These are phyloP conservation scores for Muschampia plurimacula DNA, from an alignment of 2,888 invertebrate genomes.

Conservation along the genomic window DNA sequence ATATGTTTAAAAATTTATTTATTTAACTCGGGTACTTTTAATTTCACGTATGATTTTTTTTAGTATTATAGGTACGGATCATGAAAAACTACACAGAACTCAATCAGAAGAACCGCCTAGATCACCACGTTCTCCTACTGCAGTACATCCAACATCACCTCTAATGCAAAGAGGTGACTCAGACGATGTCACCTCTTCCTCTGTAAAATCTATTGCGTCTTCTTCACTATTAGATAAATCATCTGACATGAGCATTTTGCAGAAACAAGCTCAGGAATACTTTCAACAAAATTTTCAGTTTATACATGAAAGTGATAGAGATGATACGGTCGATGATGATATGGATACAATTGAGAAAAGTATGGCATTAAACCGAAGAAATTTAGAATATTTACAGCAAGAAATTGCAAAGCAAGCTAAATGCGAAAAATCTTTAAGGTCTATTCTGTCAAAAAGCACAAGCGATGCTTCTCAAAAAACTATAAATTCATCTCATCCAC, in stretches of 20 bases:
- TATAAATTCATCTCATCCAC: slow-evolving; percentile 70
- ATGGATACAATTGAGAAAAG: slow-evolving; percentile 83
- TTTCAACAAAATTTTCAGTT: slow-evolving; percentile 84
- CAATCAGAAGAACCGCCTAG: slow-evolving; percentile 94
- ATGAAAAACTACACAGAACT: slow-evolving; percentile 92
- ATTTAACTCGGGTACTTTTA: not conserved
- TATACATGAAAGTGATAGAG: slow-evolving; percentile 82
- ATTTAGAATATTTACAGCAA: slow-evolving; percentile 81
- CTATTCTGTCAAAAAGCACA: slow-evolving; percentile 77
- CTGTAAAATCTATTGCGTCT: slow-evolving; percentile 74
- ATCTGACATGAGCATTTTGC: slow-evolving; percentile 73
- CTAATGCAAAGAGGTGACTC: slow-evolving; percentile 73
- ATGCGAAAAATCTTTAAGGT: slow-evolving; percentile 69
- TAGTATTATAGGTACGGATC: slow-evolving; percentile 83
- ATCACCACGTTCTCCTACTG: slow-evolving; percentile 88
- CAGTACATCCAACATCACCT: slow-evolving; percentile 78
- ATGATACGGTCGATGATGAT: slow-evolving; percentile 82
- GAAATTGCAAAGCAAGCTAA: slow-evolving; percentile 82
- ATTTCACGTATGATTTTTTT: slow-evolving; percentile 40
- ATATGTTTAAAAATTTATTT: not conserved
- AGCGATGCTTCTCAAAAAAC: slow-evolving; percentile 79
- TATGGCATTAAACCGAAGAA: slow-evolving; percentile 80
- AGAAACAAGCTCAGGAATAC: slow-evolving; percentile 79
- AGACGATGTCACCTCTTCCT: slow-evolving; percentile 75
- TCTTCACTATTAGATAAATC: slow-evolving; percentile 77